These are phyloP conservation scores for Pangasius larnaudii DNA, from an alignment of 2,797 vertebrate species.

Conservation along the genomic window DNA sequence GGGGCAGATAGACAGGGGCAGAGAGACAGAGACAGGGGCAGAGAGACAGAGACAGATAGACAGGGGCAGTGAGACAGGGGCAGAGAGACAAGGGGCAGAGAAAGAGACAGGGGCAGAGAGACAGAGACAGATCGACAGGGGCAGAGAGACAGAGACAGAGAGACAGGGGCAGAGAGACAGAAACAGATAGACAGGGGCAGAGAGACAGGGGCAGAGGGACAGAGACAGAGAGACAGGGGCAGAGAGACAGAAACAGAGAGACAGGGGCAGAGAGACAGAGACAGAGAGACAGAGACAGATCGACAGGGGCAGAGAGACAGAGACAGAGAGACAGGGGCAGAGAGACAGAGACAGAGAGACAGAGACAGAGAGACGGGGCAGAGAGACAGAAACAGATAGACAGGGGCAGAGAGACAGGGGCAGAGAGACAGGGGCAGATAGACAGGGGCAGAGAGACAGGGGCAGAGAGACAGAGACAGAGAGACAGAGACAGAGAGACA, in stretches of 20 bases:
- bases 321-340: neutral
- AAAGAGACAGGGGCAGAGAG: neutral
- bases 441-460: neutral
- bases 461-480: neutral
- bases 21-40: neutral
- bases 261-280: conserved; percentile 27
- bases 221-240: neutral
- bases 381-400: neutral
- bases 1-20: conserved; percentile 49
- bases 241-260: neutral
- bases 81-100: neutral
- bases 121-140: neutral
- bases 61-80: neutral
- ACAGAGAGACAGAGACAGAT: neutral
- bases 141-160: neutral
- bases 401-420: neutral
- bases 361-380: neutral
- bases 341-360: conserved; percentile 42
- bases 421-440: neutral
- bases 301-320: neutral
- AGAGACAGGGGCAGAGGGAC: neutral
- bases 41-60: neutral
- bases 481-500: neutral
- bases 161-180: neutral
- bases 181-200: neutral